These are phyloP conservation scores for Drosophila mayaguana DNA, from an alignment of 2,888 invertebrate genomes.

Conservation along the genomic window DNA sequence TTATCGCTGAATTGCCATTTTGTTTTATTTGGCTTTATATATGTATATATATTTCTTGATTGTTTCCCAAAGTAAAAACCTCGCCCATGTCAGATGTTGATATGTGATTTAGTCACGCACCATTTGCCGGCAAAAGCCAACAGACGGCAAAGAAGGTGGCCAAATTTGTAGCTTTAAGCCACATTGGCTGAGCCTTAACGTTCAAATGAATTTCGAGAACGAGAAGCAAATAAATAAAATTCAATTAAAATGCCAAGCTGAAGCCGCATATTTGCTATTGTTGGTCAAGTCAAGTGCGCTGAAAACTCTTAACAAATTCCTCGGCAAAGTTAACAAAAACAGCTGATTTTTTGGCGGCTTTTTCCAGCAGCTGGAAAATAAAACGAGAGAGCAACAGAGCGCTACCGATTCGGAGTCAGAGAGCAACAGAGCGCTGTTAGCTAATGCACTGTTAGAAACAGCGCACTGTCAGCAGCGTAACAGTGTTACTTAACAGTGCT, in stretches of 20 bases:
- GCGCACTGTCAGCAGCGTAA: not conserved
- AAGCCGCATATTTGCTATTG: slow-evolving; percentile 34
- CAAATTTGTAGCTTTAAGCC: slow-evolving; percentile 30
- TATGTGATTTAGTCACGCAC: slow-evolving; percentile 72
- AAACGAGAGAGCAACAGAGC: slow-evolving; percentile 29
- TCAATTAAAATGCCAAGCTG: slow-evolving; percentile 50
- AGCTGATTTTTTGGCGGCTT: slow-evolving; percentile 65
- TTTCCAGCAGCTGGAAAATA: slow-evolving; percentile 55
- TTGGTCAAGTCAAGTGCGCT: slow-evolving; percentile 17
- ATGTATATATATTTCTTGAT: slow-evolving; percentile 18
- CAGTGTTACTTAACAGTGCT: not conserved
- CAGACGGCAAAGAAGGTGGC: not conserved
- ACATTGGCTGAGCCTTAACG: slow-evolving; percentile 20
- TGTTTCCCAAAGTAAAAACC: slow-evolving; percentile 36
- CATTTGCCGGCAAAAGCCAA: slow-evolving; percentile 53
- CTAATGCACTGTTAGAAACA: slow-evolving; percentile 14
- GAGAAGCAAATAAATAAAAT: slow-evolving; percentile 45
- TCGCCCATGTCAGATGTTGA: slow-evolving; percentile 45
- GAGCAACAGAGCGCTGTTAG: slow-evolving; percentile 15
- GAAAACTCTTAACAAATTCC: slow-evolving; percentile 16
- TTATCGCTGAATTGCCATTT: slow-evolving; percentile 60
- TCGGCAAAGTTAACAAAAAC: slow-evolving; percentile 28
- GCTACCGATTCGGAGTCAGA: not conserved
- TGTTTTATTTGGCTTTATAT: slow-evolving; percentile 37
- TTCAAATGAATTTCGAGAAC: slow-evolving; percentile 27